These are phyloP conservation scores for Eucidaris tribuloides DNA, from an alignment of 35 echinoderm and acorn worm genomes.

Conservation along the genomic window DNA sequence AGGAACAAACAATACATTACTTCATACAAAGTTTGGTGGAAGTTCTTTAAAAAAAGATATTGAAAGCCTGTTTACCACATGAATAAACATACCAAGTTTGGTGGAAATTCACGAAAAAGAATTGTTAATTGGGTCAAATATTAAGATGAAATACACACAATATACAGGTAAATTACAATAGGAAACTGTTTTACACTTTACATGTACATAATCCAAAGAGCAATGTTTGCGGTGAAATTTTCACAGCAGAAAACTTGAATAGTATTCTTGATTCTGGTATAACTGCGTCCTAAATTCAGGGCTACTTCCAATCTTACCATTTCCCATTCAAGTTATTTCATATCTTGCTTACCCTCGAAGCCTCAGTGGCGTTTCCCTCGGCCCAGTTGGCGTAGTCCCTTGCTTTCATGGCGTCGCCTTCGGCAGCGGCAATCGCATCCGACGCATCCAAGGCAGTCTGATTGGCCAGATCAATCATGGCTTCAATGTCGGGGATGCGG, in stretches of 20 bases:
- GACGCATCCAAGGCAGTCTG: constrained; percentile 62
- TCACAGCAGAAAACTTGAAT: too few relatives aligned
- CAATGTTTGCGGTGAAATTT: too few relatives aligned
- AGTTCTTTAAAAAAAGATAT: too few relatives aligned
- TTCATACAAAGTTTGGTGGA: too few relatives aligned
- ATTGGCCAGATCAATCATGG: constrained; percentile 76
- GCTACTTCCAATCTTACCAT: background rate
- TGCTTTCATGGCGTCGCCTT: constrained; percentile 79
- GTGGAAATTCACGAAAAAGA: too few relatives aligned
- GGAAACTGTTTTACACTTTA: background rate
- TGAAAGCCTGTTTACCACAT: too few relatives aligned
- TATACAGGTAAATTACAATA: background rate
- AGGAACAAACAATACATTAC: too few relatives aligned
- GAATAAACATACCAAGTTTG: too few relatives aligned
- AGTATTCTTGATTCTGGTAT: background rate
- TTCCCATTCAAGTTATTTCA: background rate
- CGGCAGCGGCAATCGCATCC: constrained; percentile 62
- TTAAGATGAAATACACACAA: too few relatives aligned
- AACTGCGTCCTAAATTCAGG: background rate
- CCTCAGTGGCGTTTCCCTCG: constrained; percentile 59
- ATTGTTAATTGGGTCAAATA: too few relatives aligned
- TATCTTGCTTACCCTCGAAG: constrained; percentile 58
- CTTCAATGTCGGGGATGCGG: constrained; percentile 58
- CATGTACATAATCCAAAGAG: background rate
- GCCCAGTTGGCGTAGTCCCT: constrained; percentile 64